Conservation (phyloP, 2,797 vertebrate genomes). For the Falco columbarius region DNA sequence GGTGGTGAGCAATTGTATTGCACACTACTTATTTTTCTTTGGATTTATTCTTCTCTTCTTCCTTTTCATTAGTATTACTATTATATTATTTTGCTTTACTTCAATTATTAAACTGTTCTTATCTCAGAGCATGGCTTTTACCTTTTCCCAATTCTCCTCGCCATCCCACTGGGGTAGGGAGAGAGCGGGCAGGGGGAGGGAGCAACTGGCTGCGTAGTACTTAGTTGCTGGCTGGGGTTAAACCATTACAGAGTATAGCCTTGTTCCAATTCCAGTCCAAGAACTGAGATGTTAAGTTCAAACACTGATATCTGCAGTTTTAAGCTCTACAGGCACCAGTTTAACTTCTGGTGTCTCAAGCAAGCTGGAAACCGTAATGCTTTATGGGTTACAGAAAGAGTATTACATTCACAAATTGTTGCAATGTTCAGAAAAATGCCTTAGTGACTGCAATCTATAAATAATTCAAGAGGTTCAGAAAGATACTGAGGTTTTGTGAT, state of each 20-base stretch:
- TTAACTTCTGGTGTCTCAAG: neutral
- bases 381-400: neutral
- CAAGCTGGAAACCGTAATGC: neutral
- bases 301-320: neutral
- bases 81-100: no score
- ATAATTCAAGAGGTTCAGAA: neutral
- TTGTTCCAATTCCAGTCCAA: neutral
- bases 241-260: neutral
- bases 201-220: no score
- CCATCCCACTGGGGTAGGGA: no score
- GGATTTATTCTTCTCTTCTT: no score
- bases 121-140: no score
- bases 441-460: neutral
- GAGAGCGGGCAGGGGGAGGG: no score
- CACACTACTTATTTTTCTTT: no score
- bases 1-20: no score
- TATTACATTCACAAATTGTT: neutral
- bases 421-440: neutral
- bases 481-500: neutral
- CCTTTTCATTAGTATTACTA: no score
- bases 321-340: neutral
- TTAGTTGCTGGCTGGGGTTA: no score
- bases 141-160: no score
- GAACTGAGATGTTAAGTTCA: neutral
- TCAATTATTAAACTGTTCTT: no score